Base-by-base conservation (phyloP, 2,113 vertebrate genomes). In the Hymenochirus boettgeri region DNA sequence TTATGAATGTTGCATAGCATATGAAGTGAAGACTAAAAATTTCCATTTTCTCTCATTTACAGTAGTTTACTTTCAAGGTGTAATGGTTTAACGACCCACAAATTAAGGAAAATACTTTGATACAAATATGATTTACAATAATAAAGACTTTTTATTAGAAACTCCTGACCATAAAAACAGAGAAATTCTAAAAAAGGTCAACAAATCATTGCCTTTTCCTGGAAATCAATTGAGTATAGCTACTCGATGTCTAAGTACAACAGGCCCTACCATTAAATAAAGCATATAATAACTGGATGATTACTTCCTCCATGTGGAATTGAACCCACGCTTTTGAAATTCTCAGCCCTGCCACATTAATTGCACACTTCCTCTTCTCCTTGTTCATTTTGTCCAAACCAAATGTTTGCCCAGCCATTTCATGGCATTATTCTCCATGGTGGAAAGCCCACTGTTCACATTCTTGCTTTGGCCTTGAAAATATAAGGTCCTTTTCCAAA, bases 371-470 rank as follows among this genome's bases (percentile, higher is more conserved):
- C 64, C 64, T 67, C 31, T 62, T 22, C 22, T 51, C 47, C 22
- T 67, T 39, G 45, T 23, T 66, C 22, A 33, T 66, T 55, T 67
- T 45, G 47, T 59, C 64, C 64, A 67, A 67, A 52, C 64, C 50
- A 29, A 67, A 67, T 59, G 64, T 67, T 67, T 67, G 64, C 46
- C 64, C 64, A 67, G 64, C 55, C 31, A 15, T 59, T 52, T 25
- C 33, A 39, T 58, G 57, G 64, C 47, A 7, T 67, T 59, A 52
- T 39, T 35, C 64, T 42, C 46, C 29, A 15, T 29, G 13, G 22
- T 24, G 35, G 37, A 66, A 57, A 58, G 42, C 63, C 63, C 35
- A 57, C 31, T 53, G 64, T 56, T 42, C 46, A 42, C 57, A 53
- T 67, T 67, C 33, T 59, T 23, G 6, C 31, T 37, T 25, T 50